Base-by-base conservation (phyloP, 30 jellyfish, hydroid and myxozoan species). In the Cassiopea andromeda region DNA sequence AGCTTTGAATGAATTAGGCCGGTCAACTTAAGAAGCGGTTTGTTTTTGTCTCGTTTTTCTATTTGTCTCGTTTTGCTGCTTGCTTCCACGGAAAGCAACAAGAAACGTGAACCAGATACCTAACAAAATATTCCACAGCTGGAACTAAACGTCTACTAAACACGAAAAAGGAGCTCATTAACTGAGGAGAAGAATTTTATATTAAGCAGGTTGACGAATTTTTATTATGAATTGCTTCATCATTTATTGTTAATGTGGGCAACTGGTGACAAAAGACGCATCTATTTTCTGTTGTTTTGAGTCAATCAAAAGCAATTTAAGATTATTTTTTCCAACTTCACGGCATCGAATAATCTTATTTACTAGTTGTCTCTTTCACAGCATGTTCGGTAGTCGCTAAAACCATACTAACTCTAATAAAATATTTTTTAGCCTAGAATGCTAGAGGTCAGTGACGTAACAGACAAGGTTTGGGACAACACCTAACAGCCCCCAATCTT, bases 41-140 rank as follows among this genome's bases (percentile, higher is more conserved):
- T 70, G 79, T 70, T 70, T 70, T 70, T 19, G 79, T 70, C 79
- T 19, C 79, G 79, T 70, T 70, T 64, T 14, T 27, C 79, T 18
- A 1, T 38, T 70, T 38, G 79, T 70, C 79, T 70, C 79, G 79
- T 70, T 70, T 17, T 70, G 79, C 27, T 5, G 1, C 5, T 70
- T 10, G 7, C 64, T 10, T 3, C 64, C 64, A 3, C 64, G 64
- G 10, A 10, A 3, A 54, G 10, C 12, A 10, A 54, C 64, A 54
- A 54, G 12, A 54, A 54, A 3, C 64, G 64, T 54, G 64, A 10
- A 54, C 12, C 7, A 10, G 64, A 6, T 54, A 54, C 12, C 64
- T 10, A 54, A 27, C 38, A 27, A 27, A 27, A 27, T 27, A 27
- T 27, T 27, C 38, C 38, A 27, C 38, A 27, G 38, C 38, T 27